Conservation (phyloP, 2,888 invertebrate species). For the Lysandra bellargus region DNA sequence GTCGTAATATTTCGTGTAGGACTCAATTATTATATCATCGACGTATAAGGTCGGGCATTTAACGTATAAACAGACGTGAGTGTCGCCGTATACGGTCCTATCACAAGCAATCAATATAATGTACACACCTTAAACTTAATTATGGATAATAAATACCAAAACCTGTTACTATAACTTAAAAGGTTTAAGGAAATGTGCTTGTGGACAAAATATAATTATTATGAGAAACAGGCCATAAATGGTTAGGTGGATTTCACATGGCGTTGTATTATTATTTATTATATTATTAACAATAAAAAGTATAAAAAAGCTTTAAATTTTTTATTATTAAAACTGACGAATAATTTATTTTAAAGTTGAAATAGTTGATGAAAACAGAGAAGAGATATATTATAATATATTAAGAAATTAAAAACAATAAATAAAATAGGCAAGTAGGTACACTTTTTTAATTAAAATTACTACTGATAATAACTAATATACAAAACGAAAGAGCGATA, state of each 20-base stretch:
- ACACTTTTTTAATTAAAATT: too few species aligned
- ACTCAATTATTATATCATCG: background rate
- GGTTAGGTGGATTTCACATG: conserved; percentile 25
- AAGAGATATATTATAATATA: too few species aligned
- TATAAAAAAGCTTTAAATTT: too few species aligned
- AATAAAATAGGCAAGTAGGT: too few species aligned
- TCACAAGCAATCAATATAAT: conserved; percentile 27
- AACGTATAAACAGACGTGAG: conserved; percentile 3
- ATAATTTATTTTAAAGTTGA: too few species aligned
- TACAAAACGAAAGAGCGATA: background rate
- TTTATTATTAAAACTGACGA: too few species aligned
- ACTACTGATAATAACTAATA: background rate
- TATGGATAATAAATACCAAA: conserved; percentile 23
- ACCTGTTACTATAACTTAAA: conserved; percentile 37
- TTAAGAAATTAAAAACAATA: too few species aligned
- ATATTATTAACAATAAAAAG: too few species aligned
- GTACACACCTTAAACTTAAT: conserved; percentile 27
- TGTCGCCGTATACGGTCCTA: conserved; percentile 15
- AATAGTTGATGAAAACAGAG: too few species aligned
- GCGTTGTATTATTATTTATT: background rate
- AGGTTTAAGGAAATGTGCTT: conserved; percentile 40
- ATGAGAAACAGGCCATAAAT: conserved; percentile 35
- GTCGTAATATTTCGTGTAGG: background rate
- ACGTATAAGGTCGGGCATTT: background rate
- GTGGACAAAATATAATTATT: conserved; percentile 41